Evolutionary conservation across 2,888 invertebrate genomes (phyloP).

Genomic region (Leptodirus hochenwartii): DNA sequence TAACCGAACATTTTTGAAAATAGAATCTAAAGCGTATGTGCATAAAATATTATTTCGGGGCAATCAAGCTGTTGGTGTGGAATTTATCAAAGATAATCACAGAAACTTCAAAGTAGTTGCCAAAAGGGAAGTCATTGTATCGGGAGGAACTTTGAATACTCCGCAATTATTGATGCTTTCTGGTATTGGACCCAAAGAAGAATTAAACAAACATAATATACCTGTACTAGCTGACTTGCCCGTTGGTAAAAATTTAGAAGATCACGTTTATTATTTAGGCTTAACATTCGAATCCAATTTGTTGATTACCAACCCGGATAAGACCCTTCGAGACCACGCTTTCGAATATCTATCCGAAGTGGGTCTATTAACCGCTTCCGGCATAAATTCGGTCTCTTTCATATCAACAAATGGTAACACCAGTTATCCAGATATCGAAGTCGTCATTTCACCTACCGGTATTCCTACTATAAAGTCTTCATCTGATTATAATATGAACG

Average conservation of each 20-base stretch:
- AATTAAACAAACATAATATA: slow-evolving; percentile 14
- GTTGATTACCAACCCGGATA: slow-evolving; percentile 7
- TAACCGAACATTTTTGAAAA: slow-evolving; percentile 32
- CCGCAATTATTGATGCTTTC: slow-evolving; percentile 18
- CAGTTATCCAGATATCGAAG: slow-evolving; percentile 12
- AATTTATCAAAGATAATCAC: slow-evolving; percentile 29
- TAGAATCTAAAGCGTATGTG: slow-evolving; percentile 34
- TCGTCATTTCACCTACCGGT: slow-evolving; percentile 10
- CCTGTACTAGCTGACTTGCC: slow-evolving; percentile 14
- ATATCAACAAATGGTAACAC: slow-evolving; percentile 3
- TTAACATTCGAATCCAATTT: slow-evolving; percentile 12
- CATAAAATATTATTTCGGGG: slow-evolving; percentile 35
- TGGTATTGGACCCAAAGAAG: slow-evolving; percentile 17
- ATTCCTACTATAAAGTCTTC: slow-evolving; percentile 4
- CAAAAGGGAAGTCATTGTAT: slow-evolving; percentile 49
- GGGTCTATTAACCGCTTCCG: too few species aligned
- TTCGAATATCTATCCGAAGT: slow-evolving; percentile 13
- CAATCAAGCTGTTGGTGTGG: slow-evolving; percentile 35
- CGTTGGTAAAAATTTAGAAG: slow-evolving; percentile 14
- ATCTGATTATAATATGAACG: slow-evolving; percentile 8
- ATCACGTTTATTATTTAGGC: slow-evolving; percentile 16
- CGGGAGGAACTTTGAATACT: slow-evolving; percentile 55
- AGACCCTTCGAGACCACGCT: too few species aligned
- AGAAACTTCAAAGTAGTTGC: slow-evolving; percentile 32
- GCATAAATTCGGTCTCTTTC: too few species aligned